These are phyloP conservation scores for Pardosa pseudoannulata DNA, from an alignment of 2,888 invertebrate genomes.

Conservation along the genomic window DNA sequence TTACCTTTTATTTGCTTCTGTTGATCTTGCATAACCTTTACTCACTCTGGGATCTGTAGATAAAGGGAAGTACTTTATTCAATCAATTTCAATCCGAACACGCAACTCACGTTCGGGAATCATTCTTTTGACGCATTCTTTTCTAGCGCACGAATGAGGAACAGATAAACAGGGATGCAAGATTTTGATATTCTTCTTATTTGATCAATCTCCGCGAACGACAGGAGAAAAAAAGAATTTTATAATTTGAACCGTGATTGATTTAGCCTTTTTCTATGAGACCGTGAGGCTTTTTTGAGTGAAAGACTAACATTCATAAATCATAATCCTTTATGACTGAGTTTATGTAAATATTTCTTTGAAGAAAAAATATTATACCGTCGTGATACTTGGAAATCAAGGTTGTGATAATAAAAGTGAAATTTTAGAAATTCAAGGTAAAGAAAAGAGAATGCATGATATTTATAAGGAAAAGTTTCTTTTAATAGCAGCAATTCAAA, in stretches of 20 bases:
- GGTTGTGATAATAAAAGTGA: too few relatives aligned
- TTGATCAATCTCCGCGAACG: neutral
- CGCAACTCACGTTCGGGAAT: neutral
- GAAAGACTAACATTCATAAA: slow-evolving; percentile 1
- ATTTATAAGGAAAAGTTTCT: too few relatives aligned
- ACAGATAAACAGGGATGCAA: neutral
- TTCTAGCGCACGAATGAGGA: neutral
- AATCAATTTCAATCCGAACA: neutral
- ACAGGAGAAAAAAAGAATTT: neutral
- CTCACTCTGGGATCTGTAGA: neutral
- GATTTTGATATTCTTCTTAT: neutral
- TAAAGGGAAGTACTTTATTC: neutral
- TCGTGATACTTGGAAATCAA: neutral
- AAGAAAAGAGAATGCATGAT: too few relatives aligned
- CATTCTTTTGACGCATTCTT: neutral
- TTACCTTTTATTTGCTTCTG: too few relatives aligned
- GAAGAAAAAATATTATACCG: neutral
- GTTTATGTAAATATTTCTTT: neutral
- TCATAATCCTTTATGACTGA: neutral
- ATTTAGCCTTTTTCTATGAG: neutral
- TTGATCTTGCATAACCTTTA: too few relatives aligned
- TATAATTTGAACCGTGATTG: neutral
- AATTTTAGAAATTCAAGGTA: too few relatives aligned
- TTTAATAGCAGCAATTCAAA: too few relatives aligned
- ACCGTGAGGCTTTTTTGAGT: neutral